Base-by-base conservation (phyloP, 2,888 invertebrate genomes). In the Chloroclystis v-ata region DNA sequence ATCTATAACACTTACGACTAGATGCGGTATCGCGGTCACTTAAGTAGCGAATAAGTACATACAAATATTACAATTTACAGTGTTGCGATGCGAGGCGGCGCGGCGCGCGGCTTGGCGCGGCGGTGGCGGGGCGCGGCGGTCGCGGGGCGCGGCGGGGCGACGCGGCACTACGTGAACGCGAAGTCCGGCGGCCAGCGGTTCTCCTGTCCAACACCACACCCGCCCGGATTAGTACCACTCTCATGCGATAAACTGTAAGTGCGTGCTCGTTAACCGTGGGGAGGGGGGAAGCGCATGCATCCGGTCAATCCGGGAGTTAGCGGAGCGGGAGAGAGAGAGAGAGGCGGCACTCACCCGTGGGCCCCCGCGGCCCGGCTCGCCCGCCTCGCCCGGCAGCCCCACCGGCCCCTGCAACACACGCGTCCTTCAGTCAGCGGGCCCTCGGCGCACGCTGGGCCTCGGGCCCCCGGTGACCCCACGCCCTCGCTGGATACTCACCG, bases 371-470 rank as follows among this genome's bases (percentile, higher is more conserved):
- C 95, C 95, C 65, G 91, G 88, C 72, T 92, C 93, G 59, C 94
- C 94, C 60, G 90, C 83, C 78, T 94, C 94, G 59, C 94, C 94
- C 73, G 93, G 91, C 61, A 92, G 89, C 65, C 93, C 96, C 91
- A 92, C 95, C 59, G 93, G 95, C 69, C 96, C 95, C 94, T 93
- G 86, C 52, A 74, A 72, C 14, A 43, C 4, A 32, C n/a, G 13
- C 13, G 14, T n/a, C 14, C 8, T 14, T 9, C 12, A 3, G 13
- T 32, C 14, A 13, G n/a, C n/a, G n/a, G n/a, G n/a, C n/a, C n/a
- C n/a, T n/a, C n/a, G n/a, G n/a, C n/a, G n/a, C n/a, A n/a, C n/a
- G n/a, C n/a, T n/a, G n/a, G n/a, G n/a, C n/a, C n/a, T n/a, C n/a
- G n/a, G n/a, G n/a, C n/a, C 32, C 1, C n/a, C 4, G 5, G 9